These are phyloP conservation scores for Rhyacophila evoluta DNA, from an alignment of 2,888 invertebrate species.

Conservation along the genomic window DNA sequence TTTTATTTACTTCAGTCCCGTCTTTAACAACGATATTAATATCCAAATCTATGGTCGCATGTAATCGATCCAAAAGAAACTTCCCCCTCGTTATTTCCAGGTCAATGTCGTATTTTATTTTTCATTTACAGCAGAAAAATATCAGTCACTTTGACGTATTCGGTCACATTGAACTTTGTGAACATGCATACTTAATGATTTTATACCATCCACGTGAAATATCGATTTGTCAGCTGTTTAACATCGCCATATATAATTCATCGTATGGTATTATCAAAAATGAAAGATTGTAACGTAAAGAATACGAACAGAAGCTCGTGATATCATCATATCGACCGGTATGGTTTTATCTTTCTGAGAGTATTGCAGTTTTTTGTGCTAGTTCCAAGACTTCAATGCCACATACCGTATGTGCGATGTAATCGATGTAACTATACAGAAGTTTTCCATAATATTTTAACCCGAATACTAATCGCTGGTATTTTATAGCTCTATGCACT, in stretches of 20 bases:
- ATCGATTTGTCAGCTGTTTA: not conserved
- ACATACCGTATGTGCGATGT: not conserved
- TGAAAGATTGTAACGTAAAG: not conserved
- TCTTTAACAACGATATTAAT: not conserved
- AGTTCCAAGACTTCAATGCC: not conserved
- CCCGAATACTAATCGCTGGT: too few species aligned
- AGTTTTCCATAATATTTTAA: too few species aligned
- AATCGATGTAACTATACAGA: not conserved
- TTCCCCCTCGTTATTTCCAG: not conserved
- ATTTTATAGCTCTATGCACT: too few species aligned
- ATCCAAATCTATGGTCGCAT: not conserved
- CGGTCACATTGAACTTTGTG: not conserved
- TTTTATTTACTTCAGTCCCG: not conserved
- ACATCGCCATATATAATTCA: not conserved
- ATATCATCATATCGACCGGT: not conserved
- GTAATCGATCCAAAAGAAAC: not conserved
- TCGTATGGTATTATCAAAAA: not conserved
- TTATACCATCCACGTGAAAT: not conserved
- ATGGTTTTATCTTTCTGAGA: not conserved
- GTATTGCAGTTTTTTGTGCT: not conserved
- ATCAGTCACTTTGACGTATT: not conserved
- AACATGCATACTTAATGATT: not conserved
- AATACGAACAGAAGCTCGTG: not conserved
- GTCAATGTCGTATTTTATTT: not conserved
- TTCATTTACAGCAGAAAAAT: not conserved